Evolutionary conservation across 2,888 invertebrate genomes (phyloP).

Genomic region (Chloroclysta siterata): DNA sequence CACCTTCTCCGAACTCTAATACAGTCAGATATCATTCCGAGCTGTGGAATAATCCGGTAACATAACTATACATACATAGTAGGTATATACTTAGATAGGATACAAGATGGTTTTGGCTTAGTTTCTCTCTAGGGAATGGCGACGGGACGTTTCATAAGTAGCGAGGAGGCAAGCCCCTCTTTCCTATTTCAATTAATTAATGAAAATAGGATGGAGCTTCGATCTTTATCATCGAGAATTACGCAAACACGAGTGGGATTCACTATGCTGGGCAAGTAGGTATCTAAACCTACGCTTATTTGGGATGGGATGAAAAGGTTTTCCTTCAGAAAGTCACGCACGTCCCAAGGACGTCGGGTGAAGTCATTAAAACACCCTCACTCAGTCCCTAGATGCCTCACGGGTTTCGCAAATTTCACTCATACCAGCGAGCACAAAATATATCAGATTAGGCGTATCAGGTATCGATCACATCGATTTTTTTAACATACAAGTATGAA

Average conservation of each 20-base stretch:
- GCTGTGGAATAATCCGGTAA: conserved; percentile 12
- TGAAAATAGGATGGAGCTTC: conserved; percentile 14
- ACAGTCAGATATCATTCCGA: conserved; percentile 5
- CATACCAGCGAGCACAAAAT: conserved; percentile 10
- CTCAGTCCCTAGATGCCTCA: neutral
- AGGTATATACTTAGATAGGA: neutral
- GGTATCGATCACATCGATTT: no score
- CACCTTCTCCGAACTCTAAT: conserved; percentile 2
- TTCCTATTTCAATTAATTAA: conserved; percentile 32
- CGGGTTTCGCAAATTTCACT: conserved; percentile 11
- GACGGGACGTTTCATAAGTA: conserved; percentile 17
- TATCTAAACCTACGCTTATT: neutral
- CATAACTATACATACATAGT: neutral
- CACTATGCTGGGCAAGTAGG: neutral
- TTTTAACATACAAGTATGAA: no score
- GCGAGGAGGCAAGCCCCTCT: conserved; percentile 18
- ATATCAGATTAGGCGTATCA: no score
- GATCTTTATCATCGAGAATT: conserved; percentile 7
- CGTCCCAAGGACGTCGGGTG: conserved; percentile 21
- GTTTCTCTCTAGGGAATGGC: conserved; percentile 13
- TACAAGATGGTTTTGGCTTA: conserved; percentile 17
- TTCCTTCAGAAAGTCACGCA: conserved; percentile 33
- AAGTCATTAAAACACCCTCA: conserved; percentile 31
- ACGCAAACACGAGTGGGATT: conserved; percentile 1
- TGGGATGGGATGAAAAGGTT: conserved; percentile 19